These are phyloP conservation scores for Dicaeum eximium DNA, from an alignment of 2,113 vertebrate genomes.

Conservation along the genomic window DNA sequence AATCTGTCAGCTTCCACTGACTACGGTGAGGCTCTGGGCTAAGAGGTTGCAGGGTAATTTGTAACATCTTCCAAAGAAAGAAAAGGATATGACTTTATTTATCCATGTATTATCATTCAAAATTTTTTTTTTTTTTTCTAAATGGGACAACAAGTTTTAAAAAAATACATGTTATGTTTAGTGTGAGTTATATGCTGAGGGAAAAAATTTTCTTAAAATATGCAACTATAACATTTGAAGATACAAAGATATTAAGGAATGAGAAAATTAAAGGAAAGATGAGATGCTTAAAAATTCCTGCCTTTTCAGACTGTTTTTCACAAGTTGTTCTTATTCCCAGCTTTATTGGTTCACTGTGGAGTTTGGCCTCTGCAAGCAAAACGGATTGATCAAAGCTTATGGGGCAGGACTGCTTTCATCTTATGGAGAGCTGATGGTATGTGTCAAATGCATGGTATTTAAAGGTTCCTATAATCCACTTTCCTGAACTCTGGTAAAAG, in stretches of 20 bases:
- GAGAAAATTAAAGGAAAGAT: neutral
- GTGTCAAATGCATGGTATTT: neutral
- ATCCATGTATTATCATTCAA: neutral
- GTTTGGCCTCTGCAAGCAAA: constrained; percentile 81
- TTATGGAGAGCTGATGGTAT: constrained; percentile 79
- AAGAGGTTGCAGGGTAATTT: neutral
- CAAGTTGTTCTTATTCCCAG: constrained; percentile 28
- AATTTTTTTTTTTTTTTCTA: neutral
- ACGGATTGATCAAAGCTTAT: constrained; percentile 75
- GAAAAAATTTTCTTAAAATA: neutral
- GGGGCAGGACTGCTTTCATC: constrained; percentile 80
- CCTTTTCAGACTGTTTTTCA: neutral
- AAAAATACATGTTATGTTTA: neutral
- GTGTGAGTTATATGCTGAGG: neutral
- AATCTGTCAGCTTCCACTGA: neutral
- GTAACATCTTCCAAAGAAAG: neutral
- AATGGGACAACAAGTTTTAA: neutral
- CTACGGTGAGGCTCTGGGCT: neutral
- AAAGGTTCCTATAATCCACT: neutral
- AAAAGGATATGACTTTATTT: neutral
- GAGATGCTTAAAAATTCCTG: neutral
- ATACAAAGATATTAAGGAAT: neutral
- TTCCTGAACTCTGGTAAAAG: neutral
- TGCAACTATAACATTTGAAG: neutral
- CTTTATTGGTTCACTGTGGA: constrained; percentile 85